Conservation (phyloP, 2,113 vertebrate species). For the Rana temporaria region DNA sequence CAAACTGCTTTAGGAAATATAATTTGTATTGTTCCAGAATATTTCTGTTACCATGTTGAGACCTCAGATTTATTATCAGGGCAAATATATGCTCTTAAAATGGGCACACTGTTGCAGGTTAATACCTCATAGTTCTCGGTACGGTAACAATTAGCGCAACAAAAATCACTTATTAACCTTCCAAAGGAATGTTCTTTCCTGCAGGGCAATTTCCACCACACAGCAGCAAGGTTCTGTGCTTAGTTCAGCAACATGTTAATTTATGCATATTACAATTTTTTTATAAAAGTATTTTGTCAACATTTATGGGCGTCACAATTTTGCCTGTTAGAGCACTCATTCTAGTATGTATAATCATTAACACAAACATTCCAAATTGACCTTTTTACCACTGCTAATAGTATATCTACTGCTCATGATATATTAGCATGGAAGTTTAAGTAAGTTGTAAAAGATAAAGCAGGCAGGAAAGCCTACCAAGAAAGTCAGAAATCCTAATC, state of each 20-base stretch:
- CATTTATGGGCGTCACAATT: no score
- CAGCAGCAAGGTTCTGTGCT: background rate
- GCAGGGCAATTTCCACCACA: background rate
- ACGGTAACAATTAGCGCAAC: background rate
- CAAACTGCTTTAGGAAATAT: background rate
- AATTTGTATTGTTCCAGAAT: background rate
- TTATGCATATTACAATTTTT: background rate
- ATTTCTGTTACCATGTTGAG: no score
- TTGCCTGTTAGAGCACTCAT: no score
- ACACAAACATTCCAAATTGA: no score
- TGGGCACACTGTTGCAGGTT: background rate
- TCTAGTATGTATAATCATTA: no score
- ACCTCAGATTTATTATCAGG: background rate
- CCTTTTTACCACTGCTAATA: no score
- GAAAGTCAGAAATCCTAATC: no score
- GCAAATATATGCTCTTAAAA: background rate
- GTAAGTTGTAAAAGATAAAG: no score
- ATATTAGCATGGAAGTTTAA: no score
- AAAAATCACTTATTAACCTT: slow-evolving; percentile 9
- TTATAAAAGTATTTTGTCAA: no score
- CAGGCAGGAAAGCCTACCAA: no score
- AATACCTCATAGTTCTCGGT: background rate
- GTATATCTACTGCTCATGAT: no score
- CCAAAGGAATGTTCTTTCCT: background rate
- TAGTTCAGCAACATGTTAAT: background rate